These are phyloP conservation scores for Emydura subglobosa DNA, from an alignment of 2,113 vertebrate genomes.

Conservation along the genomic window DNA sequence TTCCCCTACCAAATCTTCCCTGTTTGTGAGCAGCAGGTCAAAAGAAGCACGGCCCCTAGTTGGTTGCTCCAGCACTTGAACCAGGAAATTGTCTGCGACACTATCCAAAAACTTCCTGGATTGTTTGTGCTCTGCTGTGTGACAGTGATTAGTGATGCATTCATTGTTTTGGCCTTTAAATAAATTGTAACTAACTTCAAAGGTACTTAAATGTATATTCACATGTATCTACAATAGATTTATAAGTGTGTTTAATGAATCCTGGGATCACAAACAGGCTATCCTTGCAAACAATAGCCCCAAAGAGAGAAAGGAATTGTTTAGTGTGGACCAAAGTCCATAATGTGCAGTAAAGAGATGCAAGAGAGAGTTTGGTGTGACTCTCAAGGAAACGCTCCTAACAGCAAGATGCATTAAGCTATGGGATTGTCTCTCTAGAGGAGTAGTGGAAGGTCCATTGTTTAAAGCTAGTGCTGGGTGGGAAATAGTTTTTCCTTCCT, in stretches of 20 bases:
- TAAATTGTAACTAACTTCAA: neutral
- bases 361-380: neutral
- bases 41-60: too few relatives aligned
- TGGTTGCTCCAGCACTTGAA: too few relatives aligned
- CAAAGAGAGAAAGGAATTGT: neutral
- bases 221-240: neutral
- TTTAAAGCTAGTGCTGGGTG: neutral
- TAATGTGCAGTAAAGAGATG: neutral
- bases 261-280: neutral
- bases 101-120: too few relatives aligned
- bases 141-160: conserved; percentile 18
- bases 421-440: neutral
- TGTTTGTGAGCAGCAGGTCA: too few relatives aligned
- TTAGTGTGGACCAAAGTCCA: neutral
- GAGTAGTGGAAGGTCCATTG: neutral
- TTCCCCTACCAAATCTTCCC: too few relatives aligned
- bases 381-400: neutral
- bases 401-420: neutral
- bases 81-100: too few relatives aligned
- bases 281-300: neutral
- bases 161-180: conserved; percentile 29
- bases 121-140: too few relatives aligned
- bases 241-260: neutral
- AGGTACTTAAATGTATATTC: neutral
- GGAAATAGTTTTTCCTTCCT: neutral